Base-by-base conservation (phyloP, 2,888 invertebrate genomes). In the Hartigia nigra region DNA sequence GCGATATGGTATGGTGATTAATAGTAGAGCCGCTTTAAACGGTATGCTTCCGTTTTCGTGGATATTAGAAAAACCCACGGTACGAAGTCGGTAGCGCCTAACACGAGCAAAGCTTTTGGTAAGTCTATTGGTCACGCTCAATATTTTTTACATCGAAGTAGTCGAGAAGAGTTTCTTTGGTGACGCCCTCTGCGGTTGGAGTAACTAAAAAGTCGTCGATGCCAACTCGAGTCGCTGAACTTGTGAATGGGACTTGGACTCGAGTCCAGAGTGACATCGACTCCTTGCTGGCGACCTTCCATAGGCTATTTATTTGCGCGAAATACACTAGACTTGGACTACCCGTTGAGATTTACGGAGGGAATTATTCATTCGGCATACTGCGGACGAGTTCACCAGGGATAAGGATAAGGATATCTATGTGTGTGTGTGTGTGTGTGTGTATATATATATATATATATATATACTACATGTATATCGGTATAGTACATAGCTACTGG, bases 181-280 rank as follows among this genome's bases (percentile, higher is more conserved):
- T 55, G 55, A 55, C 55, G 55, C 55, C 36, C 69, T 78, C 55
- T 78, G 78, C 75, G 78, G 78, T 78, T 75, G 70, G 36, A 70
- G 35, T 31, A 32, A 31, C n/a, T 55, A 78, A 78, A 78, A 78
- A 78, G 74, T 70, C 74, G 75, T 55, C 55, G 55, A 14, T 70
- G 75, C 23, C 70, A 78, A 75, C 70, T 31, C 23, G 70, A 74
- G 76, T 76, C 76, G 76, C 69, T 78, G 78, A 78, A 78, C 78
- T 76, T 72, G 39, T 55, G 76, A 78, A 78, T 76, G 76, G 36
- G 72, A 78, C 74, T 37, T 74, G 74, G 74, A 78, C 35, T 55
- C 55, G 55, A 9, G 55, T 23, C 55, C 55, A 55, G 55, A 23
- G 23, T 55, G 55, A 23, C 55, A 55, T 55, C 55, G 55, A 55